phyloP scores from a whole-genome alignment of 1,140 invertebrate genomes.

The Nixonia krombeini region DNA sequence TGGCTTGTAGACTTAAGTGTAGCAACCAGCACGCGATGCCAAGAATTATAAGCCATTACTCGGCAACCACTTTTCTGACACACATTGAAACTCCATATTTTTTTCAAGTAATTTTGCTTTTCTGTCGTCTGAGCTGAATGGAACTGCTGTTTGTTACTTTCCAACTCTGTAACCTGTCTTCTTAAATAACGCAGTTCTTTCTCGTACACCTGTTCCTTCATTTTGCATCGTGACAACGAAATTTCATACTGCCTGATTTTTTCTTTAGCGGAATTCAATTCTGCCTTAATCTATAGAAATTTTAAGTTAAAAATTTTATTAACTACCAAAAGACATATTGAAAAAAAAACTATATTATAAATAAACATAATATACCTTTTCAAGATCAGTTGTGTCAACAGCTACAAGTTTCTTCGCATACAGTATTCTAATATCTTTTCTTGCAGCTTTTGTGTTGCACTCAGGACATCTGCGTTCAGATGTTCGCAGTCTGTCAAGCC shows the following conservation, averaged over 20 bases:
- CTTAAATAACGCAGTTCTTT: constrained; percentile 64
- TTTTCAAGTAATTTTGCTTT: constrained; percentile 17
- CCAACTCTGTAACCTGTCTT: constrained; percentile 60
- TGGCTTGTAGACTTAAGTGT: constrained; percentile 80
- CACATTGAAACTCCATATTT: constrained; percentile 77
- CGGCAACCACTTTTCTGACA: constrained; percentile 80
- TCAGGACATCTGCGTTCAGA: constrained; percentile 80
- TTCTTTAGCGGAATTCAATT: constrained; percentile 68
- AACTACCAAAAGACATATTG: not conserved
- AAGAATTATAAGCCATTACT: constrained; percentile 80
- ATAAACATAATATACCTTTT: no score
- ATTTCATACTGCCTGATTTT: constrained; percentile 64
- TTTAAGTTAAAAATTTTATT: not conserved
- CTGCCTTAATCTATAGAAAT: constrained; percentile 56
- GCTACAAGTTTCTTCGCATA: constrained; percentile 77
- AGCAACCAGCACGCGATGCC: constrained; percentile 76
- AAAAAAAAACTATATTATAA: constrained; percentile 2
- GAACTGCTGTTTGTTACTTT: constrained; percentile 32
- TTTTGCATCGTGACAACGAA: constrained; percentile 72
- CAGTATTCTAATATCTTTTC: constrained; percentile 83
- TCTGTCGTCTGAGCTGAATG: not conserved
- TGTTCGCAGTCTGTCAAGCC: constrained; percentile 73
- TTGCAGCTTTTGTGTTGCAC: constrained; percentile 84
- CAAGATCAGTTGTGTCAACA: constrained; percentile 78
- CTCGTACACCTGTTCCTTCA: constrained; percentile 72